A percentile compares a stretch with the other conserved stretches of the same genome.
These are phyloP conservation scores for Numenius phaeopus DNA, from an alignment of 2,797 vertebrate genomes.

Conservation along the genomic window DNA sequence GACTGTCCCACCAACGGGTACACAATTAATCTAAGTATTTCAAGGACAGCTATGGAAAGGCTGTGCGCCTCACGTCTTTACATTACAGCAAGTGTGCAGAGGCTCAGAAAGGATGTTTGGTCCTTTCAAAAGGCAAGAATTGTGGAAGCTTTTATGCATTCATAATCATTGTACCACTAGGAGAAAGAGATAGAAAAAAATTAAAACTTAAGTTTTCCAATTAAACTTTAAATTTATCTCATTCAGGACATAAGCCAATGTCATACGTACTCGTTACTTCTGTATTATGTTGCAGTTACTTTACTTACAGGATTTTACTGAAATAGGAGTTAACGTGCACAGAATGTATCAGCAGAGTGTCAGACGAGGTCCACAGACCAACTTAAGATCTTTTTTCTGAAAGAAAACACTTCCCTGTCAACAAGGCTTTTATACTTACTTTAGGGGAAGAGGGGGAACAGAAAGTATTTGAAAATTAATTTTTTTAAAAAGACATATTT, in stretches of 20 bases:
- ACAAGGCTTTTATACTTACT: not conserved
- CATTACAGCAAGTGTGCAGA: not conserved
- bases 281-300: not conserved
- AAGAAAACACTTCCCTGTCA: not conserved
- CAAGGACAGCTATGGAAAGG: not conserved
- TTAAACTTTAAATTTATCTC: not conserved
- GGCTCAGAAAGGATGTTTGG: not conserved
- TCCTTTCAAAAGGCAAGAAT: not conserved
- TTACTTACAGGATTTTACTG: not conserved
- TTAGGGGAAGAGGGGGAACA: not conserved
- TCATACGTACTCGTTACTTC: not conserved
- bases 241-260: not conserved
- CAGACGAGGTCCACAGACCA: not conserved
- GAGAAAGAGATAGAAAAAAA: not conserved
- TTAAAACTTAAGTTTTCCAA: not conserved
- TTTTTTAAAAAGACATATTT: rapidly evolving
- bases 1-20: not conserved
- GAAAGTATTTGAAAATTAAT: not conserved
- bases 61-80: not conserved
- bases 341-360: not conserved
- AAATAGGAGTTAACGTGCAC: not conserved
- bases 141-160: rapidly evolving
- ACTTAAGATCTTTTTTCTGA: not conserved
- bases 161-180: not conserved
- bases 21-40: not conserved